Evolutionary conservation across 2,797 vertebrate species (phyloP), one percentile per base, ranked within the genome.

Genomic region (Takifugu ocellatus): DNA sequence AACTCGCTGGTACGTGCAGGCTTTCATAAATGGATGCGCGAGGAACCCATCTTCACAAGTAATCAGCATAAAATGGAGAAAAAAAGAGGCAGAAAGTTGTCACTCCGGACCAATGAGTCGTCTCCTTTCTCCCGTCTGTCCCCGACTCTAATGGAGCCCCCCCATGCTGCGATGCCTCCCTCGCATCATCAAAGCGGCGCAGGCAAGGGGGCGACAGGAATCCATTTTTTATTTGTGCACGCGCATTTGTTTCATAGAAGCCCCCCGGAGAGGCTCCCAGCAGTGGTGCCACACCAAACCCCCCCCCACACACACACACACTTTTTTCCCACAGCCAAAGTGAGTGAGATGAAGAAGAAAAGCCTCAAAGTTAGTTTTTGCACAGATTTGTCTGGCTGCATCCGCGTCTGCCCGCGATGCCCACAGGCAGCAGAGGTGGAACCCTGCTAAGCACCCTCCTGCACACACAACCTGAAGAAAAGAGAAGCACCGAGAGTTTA

Each of bases 91-190:
- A 70, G 72, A 78, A 69, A 76, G 73, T 79, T 82, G 80, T 86
- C 81, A 79, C 81, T 86, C 78, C 76, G 77, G 78, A 78, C 74
- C 73, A 83, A 81, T 82, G 84, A 84, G 72, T 82, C 62, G 78
- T 84, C 77, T 82, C 59, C 76, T 69, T 79, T 81, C 25, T 47
- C 78, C 69, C 67, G 79, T 82, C 77, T 86, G 78, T 83, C 83
- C 77, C 74, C 14, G 61, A 65, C 66, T 86, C 75, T 84, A 89
- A 88, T 89, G 83, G 79, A 36, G 49, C 59, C 82, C 81, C 49
- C 81, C 75, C 86, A 83, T 88, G 86, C 84, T 72, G 89, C 1
- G 75, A 64, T 42, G 64, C 68, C 72, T 85, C 75, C 76, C 82
- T 84, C 59, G 56, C 83, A 84, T 78, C 81, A 82, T 88, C 80